phyloP scores from a whole-genome alignment of 2,113 vertebrate genomes.

The Muscicapa adusta region DNA sequence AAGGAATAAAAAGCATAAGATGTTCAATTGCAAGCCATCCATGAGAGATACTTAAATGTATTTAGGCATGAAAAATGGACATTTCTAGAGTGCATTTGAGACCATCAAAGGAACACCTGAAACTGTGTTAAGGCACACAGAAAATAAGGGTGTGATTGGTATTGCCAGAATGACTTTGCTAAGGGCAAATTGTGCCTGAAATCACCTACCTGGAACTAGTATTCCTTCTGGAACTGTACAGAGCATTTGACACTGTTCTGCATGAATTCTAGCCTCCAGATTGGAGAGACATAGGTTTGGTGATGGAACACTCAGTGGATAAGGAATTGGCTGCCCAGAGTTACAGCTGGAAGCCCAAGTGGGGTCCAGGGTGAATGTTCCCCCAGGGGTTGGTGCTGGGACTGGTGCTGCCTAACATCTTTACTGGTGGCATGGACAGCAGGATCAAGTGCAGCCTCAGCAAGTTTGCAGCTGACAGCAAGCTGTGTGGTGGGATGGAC shows the following conservation, averaged over 20 bases:
- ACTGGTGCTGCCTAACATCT: not conserved
- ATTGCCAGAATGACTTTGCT: not conserved
- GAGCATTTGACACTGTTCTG: not conserved
- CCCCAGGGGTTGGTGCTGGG: not conserved
- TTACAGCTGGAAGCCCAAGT: not conserved
- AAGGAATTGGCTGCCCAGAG: not conserved
- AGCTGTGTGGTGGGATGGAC: not conserved
- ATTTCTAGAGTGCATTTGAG: accelerated
- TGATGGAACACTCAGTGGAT: not conserved
- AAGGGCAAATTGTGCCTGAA: not conserved
- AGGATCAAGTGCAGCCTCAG: not conserved
- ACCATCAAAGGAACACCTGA: not conserved
- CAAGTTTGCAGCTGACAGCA: not conserved
- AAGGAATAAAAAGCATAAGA: not conserved
- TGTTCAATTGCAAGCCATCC: not conserved
- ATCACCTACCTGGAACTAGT: not conserved
- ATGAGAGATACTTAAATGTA: not conserved
- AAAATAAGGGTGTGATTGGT: not conserved
- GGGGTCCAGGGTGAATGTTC: not conserved
- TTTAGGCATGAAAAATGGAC: not conserved
- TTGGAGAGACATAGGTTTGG: not conserved
- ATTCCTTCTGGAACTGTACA: not conserved
- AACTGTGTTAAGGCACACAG: not conserved
- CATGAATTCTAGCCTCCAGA: not conserved
- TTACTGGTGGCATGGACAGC: accelerated